Evolutionary conservation across 1,140 invertebrate genomes (phyloP).

Genomic region (Drosophila pruinosa): DNA sequence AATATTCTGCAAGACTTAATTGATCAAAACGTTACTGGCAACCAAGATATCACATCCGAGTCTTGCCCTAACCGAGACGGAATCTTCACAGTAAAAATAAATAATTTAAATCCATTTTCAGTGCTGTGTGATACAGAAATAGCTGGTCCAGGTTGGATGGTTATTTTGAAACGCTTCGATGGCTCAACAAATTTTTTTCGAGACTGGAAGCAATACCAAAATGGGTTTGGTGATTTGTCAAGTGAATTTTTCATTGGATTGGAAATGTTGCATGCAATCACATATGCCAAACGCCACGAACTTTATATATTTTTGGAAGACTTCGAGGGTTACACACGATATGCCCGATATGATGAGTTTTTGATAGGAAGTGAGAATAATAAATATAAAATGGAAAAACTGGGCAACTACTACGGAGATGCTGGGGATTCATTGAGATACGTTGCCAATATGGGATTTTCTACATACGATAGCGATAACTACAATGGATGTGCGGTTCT

Average conservation of each 20-base stretch:
- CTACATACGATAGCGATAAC: neutral
- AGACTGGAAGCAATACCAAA: neutral
- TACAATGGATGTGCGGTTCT: neutral
- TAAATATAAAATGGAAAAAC: neutral
- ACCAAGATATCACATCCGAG: neutral
- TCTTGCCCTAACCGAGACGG: neutral
- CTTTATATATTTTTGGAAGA: neutral
- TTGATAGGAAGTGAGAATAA: neutral
- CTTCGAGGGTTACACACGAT: neutral
- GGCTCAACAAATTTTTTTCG: neutral
- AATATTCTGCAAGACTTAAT: neutral
- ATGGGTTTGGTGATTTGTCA: neutral
- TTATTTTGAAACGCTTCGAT: neutral
- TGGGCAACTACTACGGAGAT: neutral
- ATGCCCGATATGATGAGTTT: neutral
- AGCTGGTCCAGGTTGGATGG: neutral
- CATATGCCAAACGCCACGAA: neutral
- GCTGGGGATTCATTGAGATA: neutral
- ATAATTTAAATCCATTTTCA: neutral
- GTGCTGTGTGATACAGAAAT: neutral
- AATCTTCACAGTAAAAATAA: neutral
- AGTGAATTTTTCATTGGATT: constrained; percentile 1
- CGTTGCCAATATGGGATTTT: neutral
- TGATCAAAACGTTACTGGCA: neutral
- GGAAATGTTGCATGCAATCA: neutral